Base-by-base conservation (phyloP, 2,797 vertebrate species). In the Merluccius polli region DNA sequence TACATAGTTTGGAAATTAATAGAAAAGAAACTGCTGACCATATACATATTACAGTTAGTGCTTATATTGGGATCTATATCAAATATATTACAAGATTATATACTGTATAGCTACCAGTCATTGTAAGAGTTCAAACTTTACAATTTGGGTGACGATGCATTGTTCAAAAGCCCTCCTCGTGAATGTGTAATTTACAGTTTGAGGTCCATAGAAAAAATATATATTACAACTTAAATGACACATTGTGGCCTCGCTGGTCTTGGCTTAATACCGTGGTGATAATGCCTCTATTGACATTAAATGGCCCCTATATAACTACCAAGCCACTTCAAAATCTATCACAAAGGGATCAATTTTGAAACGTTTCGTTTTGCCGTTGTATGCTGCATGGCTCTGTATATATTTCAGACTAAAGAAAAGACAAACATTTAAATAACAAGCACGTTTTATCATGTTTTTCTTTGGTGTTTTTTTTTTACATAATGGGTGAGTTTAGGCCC, bases 91-190 rank as follows among this genome's bases (percentile, higher is more conserved):
- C 36, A 38, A n/a, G n/a, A n/a, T 82, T 74, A 80, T 75, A 52
- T 75, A 81, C 73, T 83, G 59, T 69, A 78, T 73, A 78, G 81
- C 79, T 79, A 0, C 78, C 69, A 76, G 63, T 79, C 41, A 73
- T 85, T 85, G 82, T 88, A 79, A 77, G 75, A 67, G 78, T 16
- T 74, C 68, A 73, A 78, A 81, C 79, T 75, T 78, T 71, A 63
- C 29, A 70, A 1, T 0, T 71, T 73, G 35, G 9, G 15, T n/a
- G 31, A 70, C 7, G 16, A 63, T 73, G 27, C 52, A 29, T 48
- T 75, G 41, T 67, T 3, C 32, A 30, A 27, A 38, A 31, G 15
- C 65, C 13, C 33, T 75, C 44, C 13, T 29, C 32, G 29, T 38
- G 6, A 35, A 67, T 35, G 18, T 65, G 44, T 6, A 27, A 12